These are phyloP conservation scores for Andrena camellia DNA, from an alignment of 2,888 invertebrate species.

Conservation along the genomic window DNA sequence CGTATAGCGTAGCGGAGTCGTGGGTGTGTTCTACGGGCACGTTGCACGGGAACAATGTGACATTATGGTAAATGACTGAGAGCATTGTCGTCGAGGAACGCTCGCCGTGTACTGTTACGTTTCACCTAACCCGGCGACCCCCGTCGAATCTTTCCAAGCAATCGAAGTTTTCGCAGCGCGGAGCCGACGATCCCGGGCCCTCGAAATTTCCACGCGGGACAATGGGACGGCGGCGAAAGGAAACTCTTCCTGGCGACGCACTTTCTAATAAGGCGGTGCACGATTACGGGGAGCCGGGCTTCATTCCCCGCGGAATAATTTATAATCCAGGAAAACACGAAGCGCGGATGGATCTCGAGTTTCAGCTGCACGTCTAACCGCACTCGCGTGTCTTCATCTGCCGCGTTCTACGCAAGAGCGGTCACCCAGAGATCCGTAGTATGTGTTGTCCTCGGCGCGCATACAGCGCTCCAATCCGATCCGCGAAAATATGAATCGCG, in stretches of 20 bases:
- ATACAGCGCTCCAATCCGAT: slow-evolving; percentile 16
- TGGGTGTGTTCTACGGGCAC: slow-evolving; percentile 72
- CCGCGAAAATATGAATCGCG: slow-evolving; percentile 34
- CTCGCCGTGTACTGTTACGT: slow-evolving; percentile 35
- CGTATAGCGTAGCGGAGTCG: slow-evolving; percentile 66
- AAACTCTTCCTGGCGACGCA: not conserved
- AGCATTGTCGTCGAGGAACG: slow-evolving; percentile 67
- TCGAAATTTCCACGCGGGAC: not conserved
- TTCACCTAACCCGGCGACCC: slow-evolving; percentile 28
- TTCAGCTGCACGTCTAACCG: slow-evolving; percentile 56
- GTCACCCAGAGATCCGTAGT: slow-evolving; percentile 52
- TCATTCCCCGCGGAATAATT: slow-evolving; percentile 51
- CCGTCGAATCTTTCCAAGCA: slow-evolving; percentile 13
- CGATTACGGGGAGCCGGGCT: slow-evolving; percentile 44
- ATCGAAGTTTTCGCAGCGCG: not conserved
- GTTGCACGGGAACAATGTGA: slow-evolving; percentile 79
- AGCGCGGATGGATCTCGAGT: slow-evolving; percentile 57
- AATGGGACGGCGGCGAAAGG: not conserved
- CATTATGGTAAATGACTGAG: slow-evolving; percentile 79
- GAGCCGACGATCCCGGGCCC: not conserved
- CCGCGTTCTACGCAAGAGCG: slow-evolving; percentile 44
- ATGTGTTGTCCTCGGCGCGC: slow-evolving; percentile 33
- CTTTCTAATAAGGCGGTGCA: slow-evolving; percentile 39
- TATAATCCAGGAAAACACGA: slow-evolving; percentile 60
- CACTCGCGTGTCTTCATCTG: slow-evolving; percentile 71